A percentile compares a stretch with the other conserved stretches of the same genome.
Conservation (phyloP, 1,140 invertebrate species). For the Atopsyche davidsoni region DNA sequence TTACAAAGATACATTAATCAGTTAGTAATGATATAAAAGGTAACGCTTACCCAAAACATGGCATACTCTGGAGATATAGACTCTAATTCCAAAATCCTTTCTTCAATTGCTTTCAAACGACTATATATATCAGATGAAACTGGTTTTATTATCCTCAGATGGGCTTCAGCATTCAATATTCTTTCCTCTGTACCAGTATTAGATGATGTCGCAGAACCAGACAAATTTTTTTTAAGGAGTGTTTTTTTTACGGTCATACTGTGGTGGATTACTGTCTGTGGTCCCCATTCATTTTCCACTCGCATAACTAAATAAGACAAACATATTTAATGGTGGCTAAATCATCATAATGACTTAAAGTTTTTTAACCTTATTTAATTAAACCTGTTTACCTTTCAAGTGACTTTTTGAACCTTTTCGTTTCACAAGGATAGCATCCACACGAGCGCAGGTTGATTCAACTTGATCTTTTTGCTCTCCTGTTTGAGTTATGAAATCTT, state of each 20-base stretch:
- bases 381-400: constrained; percentile 53
- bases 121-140: constrained; percentile 53
- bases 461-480: constrained; percentile 31
- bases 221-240: constrained; percentile 30
- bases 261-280: constrained; percentile 46
- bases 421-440: constrained; percentile 57
- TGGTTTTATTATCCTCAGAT: constrained; percentile 48
- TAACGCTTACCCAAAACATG: constrained; percentile 51
- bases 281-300: constrained; percentile 52
- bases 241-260: constrained; percentile 33
- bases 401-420: constrained; percentile 63
- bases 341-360: constrained; percentile 8
- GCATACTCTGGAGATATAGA: constrained; percentile 65
- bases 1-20: not conserved
- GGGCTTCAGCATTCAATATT: constrained; percentile 50
- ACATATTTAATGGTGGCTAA: constrained; percentile 8
- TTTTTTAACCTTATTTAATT: constrained; percentile 10
- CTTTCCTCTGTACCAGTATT: constrained; percentile 52
- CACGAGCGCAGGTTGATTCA: constrained; percentile 55
- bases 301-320: constrained; percentile 39
- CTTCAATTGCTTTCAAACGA: constrained; percentile 60
- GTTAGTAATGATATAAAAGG: not conserved
- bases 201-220: constrained; percentile 33
- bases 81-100: constrained; percentile 59
- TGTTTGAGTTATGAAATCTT: constrained; percentile 54